A percentile compares a stretch with the other conserved stretches of the same genome.
Evolutionary conservation across 2,113 vertebrate genomes (phyloP).

Genomic region (Redunca redunca): DNA sequence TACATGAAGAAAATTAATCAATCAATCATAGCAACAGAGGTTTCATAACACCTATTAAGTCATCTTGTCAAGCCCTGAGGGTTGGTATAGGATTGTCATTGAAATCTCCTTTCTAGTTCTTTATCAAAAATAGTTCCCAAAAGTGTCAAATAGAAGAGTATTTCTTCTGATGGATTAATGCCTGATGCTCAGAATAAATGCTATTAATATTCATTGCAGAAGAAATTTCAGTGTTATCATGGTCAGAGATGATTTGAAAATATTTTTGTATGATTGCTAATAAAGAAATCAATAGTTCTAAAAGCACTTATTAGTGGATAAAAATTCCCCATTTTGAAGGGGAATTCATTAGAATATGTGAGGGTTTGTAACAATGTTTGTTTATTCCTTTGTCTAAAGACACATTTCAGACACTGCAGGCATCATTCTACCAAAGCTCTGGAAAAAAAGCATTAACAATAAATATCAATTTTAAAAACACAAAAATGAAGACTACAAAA

Average conservation of each 20-base stretch:
- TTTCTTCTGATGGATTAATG: conserved; percentile 10
- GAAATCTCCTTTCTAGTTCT: neutral
- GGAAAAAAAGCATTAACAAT: neutral
- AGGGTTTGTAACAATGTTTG: neutral
- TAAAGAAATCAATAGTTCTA: neutral
- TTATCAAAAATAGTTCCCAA: conserved; percentile 28
- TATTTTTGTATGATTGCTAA: conserved; percentile 28
- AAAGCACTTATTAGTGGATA: neutral
- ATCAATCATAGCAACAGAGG: neutral
- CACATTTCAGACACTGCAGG: neutral
- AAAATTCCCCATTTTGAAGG: neutral
- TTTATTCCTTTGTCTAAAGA: neutral
- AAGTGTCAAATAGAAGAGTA: neutral
- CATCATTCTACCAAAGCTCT: neutral
- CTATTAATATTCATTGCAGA: conserved; percentile 43
- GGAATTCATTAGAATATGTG: neutral
- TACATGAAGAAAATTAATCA: conserved; percentile 38
- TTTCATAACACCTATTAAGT: neutral
- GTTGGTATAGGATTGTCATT: neutral
- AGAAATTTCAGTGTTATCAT: neutral
- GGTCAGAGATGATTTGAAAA: conserved; percentile 40
- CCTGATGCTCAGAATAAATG: neutral
- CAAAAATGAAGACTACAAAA: neutral
- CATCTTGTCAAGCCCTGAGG: neutral
- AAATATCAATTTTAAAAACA: neutral